A percentile compares a stretch with the other conserved stretches of the same genome.
Evolutionary conservation across 2,888 invertebrate genomes (phyloP).

Genomic region (Myopa testacea): DNA sequence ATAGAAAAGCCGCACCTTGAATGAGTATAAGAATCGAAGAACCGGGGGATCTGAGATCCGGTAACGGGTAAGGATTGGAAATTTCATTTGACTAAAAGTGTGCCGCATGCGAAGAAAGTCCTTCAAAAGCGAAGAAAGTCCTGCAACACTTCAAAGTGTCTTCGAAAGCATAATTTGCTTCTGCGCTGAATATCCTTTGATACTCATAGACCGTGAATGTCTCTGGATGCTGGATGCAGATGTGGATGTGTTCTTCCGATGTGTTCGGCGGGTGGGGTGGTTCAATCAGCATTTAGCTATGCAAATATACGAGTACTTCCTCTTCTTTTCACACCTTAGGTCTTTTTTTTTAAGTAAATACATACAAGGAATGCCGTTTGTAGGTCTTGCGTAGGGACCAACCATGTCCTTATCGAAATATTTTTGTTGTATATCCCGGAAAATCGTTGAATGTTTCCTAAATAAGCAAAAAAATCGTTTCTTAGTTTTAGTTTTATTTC

Average conservation of each 20-base stretch:
- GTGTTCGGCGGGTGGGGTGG: background rate
- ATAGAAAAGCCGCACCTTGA: background rate
- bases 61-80: background rate
- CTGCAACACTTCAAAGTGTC: background rate
- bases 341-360: background rate
- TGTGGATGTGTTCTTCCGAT: background rate
- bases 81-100: constrained; percentile 19
- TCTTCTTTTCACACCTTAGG: background rate
- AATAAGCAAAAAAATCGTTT: too few species aligned
- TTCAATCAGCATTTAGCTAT: constrained; percentile 6
- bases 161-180: background rate
- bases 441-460: too few species aligned
- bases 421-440: too few species aligned
- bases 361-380: too few species aligned
- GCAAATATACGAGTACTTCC: background rate
- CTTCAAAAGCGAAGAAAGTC: background rate
- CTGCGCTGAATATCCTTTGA: too few species aligned
- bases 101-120: background rate
- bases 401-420: too few species aligned
- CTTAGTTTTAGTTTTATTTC: too few species aligned
- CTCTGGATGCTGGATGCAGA: background rate
- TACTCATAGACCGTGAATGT: too few species aligned
- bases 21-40: background rate
- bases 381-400: too few species aligned
- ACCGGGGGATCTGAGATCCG: background rate